Base-by-base conservation (phyloP, 2,888 invertebrate species). In the Rhagonycha fulva region DNA sequence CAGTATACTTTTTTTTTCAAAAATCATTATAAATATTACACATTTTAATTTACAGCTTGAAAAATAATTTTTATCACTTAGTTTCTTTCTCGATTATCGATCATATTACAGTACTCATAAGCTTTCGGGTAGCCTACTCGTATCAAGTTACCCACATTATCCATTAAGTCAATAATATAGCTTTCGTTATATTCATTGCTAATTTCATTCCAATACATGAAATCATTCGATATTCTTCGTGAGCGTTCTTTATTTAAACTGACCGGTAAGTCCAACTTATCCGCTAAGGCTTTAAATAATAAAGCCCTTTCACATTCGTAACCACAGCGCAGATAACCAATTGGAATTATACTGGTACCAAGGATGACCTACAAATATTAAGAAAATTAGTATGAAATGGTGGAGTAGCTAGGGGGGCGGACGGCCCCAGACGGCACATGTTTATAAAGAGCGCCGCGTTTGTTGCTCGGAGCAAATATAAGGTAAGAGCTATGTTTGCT, bases 201-300 rank as follows among this genome's bases (percentile, higher is more conserved):
- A 12, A 87, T 82, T 82, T 87, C 87, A 76, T 87, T 87, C 86
- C 86, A 87, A 80, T 86, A 87, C 19, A 14, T 14, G 3, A 62
- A 62, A 62, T 14, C 10, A n/a, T n/a, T 1, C 0, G 4, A 12
- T 30, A 30, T 11, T 11, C 85, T 70, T 26, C 79, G 80, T 62
- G 76, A 79, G n/a, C 63, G 80, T 14, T 83, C 82, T 30, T 88
- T 86, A 7, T 88, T 87, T n/a, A 91, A 82, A 7, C 88, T 87
- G 47, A 88, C 87, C 0, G 90, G 89, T 30, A 91, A 84, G 14
- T 86, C 86, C 74, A 90, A 85, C 77, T 86, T 84, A 80, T 91
- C 91, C 1, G 90, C 90, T n/a, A 91, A 82, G 1, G 89, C 89
- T 84, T 89, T 89, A 82, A 90, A 91, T 1, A 91, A 86, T 14